These are phyloP conservation scores for Stercorarius parasiticus DNA, from an alignment of 2,113 vertebrate species.

Conservation along the genomic window DNA sequence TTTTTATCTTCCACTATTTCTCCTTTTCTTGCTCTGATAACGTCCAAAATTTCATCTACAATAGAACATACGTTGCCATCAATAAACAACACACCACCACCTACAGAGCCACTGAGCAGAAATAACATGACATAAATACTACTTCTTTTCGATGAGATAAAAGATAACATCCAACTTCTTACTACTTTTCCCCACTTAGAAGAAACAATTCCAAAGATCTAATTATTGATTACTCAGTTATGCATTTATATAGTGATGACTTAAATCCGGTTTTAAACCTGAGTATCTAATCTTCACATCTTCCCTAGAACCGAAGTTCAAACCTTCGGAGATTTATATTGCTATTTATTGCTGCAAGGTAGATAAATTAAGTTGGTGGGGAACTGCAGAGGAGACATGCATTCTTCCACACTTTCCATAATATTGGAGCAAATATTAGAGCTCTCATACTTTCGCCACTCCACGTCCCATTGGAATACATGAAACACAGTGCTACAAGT, in stretches of 20 bases:
- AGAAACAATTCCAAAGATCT: background rate
- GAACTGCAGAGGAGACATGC: background rate
- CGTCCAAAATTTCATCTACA: slow-evolving; percentile 85
- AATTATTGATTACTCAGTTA: background rate
- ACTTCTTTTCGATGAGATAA: background rate
- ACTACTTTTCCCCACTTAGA: background rate
- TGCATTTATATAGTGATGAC: background rate
- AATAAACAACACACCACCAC: background rate
- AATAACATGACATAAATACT: background rate
- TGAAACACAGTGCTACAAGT: background rate
- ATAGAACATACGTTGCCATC: background rate
- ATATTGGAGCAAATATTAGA: background rate
- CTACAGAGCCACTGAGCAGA: background rate
- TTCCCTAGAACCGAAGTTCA: background rate
- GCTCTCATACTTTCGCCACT: background rate
- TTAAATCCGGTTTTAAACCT: background rate
- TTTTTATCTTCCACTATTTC: slow-evolving; percentile 82
- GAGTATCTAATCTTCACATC: background rate
- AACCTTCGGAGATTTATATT: background rate
- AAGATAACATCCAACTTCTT: background rate
- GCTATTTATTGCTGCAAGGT: background rate
- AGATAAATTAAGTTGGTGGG: background rate
- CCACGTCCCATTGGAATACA: background rate
- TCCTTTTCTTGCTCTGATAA: slow-evolving; percentile 80
- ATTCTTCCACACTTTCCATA: background rate